Base-by-base conservation (phyloP, 2,797 vertebrate species). In the Platyrinchus mystaceus region DNA sequence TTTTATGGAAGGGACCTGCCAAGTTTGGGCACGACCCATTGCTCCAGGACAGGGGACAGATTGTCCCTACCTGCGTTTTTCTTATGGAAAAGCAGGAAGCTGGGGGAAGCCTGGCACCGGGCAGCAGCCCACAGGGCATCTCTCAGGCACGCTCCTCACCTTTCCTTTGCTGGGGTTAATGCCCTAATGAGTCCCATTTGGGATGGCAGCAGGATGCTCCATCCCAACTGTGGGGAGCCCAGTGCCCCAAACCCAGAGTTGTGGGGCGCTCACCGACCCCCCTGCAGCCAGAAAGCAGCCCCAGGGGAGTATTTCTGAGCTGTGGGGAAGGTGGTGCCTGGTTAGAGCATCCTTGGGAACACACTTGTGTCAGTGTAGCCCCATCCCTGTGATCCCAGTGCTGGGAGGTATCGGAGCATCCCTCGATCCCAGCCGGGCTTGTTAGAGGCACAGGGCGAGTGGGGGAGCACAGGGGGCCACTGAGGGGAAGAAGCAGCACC, bases 121-220 rank as follows among this genome's bases (percentile, higher is more conserved):
- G 36, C 52, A 49, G n/a, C 3, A 1, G 7, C 64, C 20, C 0
- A 3, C 2, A 3, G 37, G 12, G 39, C 12, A 14, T 16, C 59
- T 46, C 10, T 0, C 6, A 0, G 7, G 10, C 10, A 4, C 2
- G 0, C 9, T 49, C 39, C 80, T 75, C 10, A 1, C 6, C 30
- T 64, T 43, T 19, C 30, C 37, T 11, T 39, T 3, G 20, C 5
- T 3, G 3, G 10, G 19, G 22, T n/a, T 3, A 3, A 1, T 6
- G 15, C 28, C 71, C 30, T 2, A 10, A n/a, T 66, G 52, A 84
- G 10, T 52, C 28, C 28, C 9, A 0, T 24, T 49, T 60, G 55
- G 52, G 69, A 10, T 8, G 49, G 52, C 22, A 32, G 53, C 75
- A 70, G 75, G 56, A 8, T 3, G 34, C 28, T 77, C 46, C 69